Evolutionary conservation across 2,113 vertebrate genomes (phyloP).

Genomic region (Aviceda subcristata): DNA sequence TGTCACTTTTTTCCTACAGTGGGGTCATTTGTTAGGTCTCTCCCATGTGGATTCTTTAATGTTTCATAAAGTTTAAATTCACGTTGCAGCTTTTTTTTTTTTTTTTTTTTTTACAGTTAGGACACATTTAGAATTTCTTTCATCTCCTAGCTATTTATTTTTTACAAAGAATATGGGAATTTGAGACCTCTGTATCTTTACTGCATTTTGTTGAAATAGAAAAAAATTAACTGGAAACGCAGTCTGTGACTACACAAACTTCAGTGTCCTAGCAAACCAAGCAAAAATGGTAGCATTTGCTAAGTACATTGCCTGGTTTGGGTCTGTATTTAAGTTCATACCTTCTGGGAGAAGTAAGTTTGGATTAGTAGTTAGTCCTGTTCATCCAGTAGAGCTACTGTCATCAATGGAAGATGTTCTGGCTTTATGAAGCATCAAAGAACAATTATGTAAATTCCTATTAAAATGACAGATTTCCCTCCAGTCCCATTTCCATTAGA

Average conservation of each 20-base stretch:
- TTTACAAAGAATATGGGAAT: neutral
- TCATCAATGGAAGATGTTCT: neutral
- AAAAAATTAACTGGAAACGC: neutral
- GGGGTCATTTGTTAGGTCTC: slow-evolving; percentile 23
- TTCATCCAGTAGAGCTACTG: neutral
- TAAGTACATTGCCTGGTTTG: neutral
- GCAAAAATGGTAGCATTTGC: neutral
- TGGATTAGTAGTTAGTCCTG: neutral
- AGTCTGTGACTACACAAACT: neutral
- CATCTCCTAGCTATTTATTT: neutral
- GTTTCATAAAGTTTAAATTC: slow-evolving; percentile 32
- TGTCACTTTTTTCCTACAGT: neutral
- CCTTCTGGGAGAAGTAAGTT: neutral
- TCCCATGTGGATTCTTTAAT: slow-evolving; percentile 24
- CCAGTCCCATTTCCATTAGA: neutral
- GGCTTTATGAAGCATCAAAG: slow-evolving; percentile 7
- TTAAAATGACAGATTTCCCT: neutral
- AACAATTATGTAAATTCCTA: neutral
- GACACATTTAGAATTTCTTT: neutral
- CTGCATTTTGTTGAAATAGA: neutral
- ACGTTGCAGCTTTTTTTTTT: neutral
- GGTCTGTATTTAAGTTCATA: neutral
- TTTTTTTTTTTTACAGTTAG: neutral
- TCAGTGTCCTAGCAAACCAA: neutral
- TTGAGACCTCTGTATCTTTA: neutral